phyloP scores from a whole-genome alignment of 2,888 invertebrate genomes.

The Ernsta delagoae region DNA sequence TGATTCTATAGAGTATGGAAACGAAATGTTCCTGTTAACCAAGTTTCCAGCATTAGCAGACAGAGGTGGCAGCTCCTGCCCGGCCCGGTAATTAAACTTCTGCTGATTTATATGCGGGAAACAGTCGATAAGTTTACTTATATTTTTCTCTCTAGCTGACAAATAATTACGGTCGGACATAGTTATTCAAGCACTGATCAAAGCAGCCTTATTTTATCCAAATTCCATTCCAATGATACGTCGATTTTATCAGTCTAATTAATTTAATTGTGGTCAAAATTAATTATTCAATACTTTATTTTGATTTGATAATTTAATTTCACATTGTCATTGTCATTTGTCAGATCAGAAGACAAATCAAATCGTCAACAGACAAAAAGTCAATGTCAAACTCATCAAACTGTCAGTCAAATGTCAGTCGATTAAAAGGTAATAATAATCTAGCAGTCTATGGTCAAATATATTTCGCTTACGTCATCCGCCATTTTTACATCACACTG shows the following conservation, averaged over 20 bases:
- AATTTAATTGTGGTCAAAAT: neutral
- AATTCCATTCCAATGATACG: slow-evolving; percentile 13
- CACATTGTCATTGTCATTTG: neutral
- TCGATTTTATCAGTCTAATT: neutral
- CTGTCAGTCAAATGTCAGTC: too few relatives aligned
- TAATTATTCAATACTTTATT: neutral
- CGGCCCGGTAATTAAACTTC: slow-evolving; percentile 62
- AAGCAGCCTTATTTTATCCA: neutral
- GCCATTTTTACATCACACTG: too few relatives aligned
- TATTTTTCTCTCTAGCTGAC: slow-evolving; percentile 72
- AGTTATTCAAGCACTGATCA: slow-evolving; percentile 53
- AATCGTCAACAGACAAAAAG: too few relatives aligned
- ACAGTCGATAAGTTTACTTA: slow-evolving; percentile 69
- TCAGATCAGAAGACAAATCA: too few relatives aligned
- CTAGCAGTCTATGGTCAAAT: too few relatives aligned
- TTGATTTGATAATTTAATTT: neutral
- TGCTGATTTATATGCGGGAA: slow-evolving; percentile 73
- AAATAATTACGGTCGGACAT: slow-evolving; percentile 77
- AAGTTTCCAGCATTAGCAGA: slow-evolving; percentile 65
- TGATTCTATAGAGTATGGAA: too few relatives aligned
- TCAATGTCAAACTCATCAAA: too few relatives aligned
- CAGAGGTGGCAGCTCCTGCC: slow-evolving; percentile 64
- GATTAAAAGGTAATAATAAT: too few relatives aligned
- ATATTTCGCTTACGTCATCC: too few relatives aligned
- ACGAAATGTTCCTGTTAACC: slow-evolving; percentile 67